These are phyloP conservation scores for Heterocephalus glaber DNA, from an alignment of 2,113 vertebrate species.

Conservation along the genomic window DNA sequence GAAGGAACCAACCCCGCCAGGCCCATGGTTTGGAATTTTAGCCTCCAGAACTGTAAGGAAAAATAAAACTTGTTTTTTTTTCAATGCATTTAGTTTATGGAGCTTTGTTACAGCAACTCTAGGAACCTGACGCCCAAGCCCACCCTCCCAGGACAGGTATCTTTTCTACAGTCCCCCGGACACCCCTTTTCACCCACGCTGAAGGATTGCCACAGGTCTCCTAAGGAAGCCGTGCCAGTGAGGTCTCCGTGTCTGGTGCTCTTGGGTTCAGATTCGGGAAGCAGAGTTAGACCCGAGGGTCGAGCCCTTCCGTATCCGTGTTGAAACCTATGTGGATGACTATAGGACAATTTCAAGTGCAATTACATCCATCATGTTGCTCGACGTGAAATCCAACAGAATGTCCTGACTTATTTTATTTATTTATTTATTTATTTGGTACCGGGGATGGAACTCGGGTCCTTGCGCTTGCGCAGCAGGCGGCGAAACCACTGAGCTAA, in stretches of 20 bases:
- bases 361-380: not conserved
- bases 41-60: not conserved
- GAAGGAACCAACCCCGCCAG: not conserved
- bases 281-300: not conserved
- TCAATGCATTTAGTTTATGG: not conserved
- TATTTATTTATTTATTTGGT: no score
- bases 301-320: not conserved
- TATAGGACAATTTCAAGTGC: not conserved
- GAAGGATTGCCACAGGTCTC: not conserved
- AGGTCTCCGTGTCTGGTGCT: not conserved
- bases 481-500: no score
- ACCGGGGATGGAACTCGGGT: no score
- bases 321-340: not conserved
- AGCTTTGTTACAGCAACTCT: not conserved
- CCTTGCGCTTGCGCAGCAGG: no score
- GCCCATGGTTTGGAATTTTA: not conserved
- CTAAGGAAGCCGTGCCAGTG: not conserved
- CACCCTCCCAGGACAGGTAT: not conserved
- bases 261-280: not conserved
- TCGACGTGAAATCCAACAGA: not conserved
- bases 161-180: not conserved
- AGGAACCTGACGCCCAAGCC: rapidly evolving
- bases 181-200: no score
- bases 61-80: not conserved
- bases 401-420: no score